A percentile compares a stretch with the other conserved stretches of the same genome.
phyloP scores from a whole-genome alignment of 2,113 vertebrate species.

The Xyliphius kryptos region DNA sequence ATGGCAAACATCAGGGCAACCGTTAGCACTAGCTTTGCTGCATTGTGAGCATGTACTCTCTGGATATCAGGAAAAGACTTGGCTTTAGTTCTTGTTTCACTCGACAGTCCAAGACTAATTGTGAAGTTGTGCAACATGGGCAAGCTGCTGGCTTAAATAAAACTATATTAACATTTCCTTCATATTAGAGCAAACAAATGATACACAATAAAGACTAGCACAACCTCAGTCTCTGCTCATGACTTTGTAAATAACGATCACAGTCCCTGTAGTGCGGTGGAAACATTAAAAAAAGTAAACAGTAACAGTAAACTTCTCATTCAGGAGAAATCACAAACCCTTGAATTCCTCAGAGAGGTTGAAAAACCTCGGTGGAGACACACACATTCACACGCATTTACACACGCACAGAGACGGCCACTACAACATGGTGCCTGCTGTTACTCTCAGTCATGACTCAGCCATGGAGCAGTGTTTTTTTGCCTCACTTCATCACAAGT shows the following conservation, averaged over 20 bases:
- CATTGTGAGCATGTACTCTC: too few relatives aligned
- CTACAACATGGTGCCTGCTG: background rate
- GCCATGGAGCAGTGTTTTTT: background rate
- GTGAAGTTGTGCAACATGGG: too few relatives aligned
- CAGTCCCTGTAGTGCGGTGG: background rate
- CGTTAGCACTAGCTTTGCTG: too few relatives aligned
- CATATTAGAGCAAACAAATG: too few relatives aligned
- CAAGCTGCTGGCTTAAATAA: too few relatives aligned
- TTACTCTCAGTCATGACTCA: constrained; percentile 10
- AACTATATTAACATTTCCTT: too few relatives aligned
- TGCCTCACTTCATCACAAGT: background rate
- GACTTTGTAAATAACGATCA: background rate
- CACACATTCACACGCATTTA: constrained; percentile 11
- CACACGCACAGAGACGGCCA: background rate
- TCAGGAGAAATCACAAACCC: background rate
- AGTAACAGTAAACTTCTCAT: background rate
- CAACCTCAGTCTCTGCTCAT: background rate
- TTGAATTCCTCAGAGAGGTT: background rate
- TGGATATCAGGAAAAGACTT: too few relatives aligned
- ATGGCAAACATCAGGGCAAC: too few relatives aligned
- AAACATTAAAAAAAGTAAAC: background rate
- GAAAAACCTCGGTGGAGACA: background rate
- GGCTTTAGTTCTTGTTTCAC: too few relatives aligned
- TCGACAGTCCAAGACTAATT: too few relatives aligned
- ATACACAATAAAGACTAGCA: too few relatives aligned